These are phyloP conservation scores for Hystrix brachyura DNA, from an alignment of 2,113 vertebrate genomes.

Conservation along the genomic window DNA sequence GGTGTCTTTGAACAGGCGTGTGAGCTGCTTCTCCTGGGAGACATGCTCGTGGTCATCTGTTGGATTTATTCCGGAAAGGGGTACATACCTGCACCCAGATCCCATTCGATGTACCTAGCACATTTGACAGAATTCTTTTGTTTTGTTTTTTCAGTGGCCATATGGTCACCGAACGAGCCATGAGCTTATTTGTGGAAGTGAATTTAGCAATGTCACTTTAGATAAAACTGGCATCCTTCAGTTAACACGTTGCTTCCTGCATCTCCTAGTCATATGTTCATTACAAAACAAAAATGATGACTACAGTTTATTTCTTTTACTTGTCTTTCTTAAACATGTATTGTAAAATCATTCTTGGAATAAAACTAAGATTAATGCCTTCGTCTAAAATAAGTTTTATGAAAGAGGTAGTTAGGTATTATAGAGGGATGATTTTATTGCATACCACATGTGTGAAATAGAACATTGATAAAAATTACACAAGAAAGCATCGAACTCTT, in stretches of 20 bases:
- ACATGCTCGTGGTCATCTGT: background rate
- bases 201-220: background rate
- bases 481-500: background rate
- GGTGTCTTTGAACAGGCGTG: background rate
- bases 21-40: background rate
- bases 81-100: background rate
- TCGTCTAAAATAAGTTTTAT: background rate
- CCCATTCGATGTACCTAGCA: background rate
- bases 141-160: background rate
- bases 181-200: background rate
- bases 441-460: background rate
- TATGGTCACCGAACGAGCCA: background rate
- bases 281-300: slow-evolving; percentile 26
- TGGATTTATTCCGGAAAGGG: background rate
- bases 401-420: background rate
- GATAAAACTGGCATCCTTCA: background rate
- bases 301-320: background rate
- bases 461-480: background rate
- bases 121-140: background rate
- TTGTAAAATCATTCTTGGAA: slow-evolving; percentile 38
- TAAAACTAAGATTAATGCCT: background rate
- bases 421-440: background rate
- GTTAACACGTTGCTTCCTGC: background rate
- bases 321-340: background rate
- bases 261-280: background rate